Base-by-base conservation (phyloP, 2,888 invertebrate species). In the Tachina fera region DNA sequence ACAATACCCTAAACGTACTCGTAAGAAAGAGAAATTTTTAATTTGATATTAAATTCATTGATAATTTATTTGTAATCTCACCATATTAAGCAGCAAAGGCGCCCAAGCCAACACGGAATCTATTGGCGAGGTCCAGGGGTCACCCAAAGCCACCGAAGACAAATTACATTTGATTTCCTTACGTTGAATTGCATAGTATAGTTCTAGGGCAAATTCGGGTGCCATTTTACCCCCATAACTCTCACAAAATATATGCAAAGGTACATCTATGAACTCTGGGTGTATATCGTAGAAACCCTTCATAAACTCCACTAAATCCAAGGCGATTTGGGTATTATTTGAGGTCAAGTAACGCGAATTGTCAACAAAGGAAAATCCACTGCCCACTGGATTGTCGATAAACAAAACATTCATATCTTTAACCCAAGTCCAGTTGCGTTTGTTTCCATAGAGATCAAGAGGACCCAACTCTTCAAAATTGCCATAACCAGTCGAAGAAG, bases 151-250 rank as follows among this genome's bases (percentile, higher is more conserved):
- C 31, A 98, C 95, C 0, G 97, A 97, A 89, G 94, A 94, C 70
- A 98, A 94, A 88, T 96, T 96, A 53, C 95, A 95, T 63, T 93
- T 92, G 41, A 97, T 94, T 49, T 94, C 93, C 0, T 95, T 95
- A 0, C 92, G 92, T 87, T 94, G 90, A 88, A 96, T 95, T n/a
- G 95, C 95, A 95, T 96, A 89, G 77, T 92, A 88, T 22, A 93
- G 85, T 84, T 92, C 92, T 53, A 89, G 94, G 91, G 96, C 97
- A 91, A 98, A 97, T 89, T 97, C 97, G 0, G 96, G 95, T 0
- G 97, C 96, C 97, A 98, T 98, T 93, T 98, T 98, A 1, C 98
- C 98, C 19, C 98, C 98, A 91, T 98, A 98, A 0, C 97, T 97
- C 92, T 98, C 97, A 39, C 96, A 96, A 89, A 97, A 96, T 84